Evolutionary conservation across 2,113 vertebrate species (phyloP), one percentile per base, ranked within the genome.

Genomic region (Ciconia maguari): DNA sequence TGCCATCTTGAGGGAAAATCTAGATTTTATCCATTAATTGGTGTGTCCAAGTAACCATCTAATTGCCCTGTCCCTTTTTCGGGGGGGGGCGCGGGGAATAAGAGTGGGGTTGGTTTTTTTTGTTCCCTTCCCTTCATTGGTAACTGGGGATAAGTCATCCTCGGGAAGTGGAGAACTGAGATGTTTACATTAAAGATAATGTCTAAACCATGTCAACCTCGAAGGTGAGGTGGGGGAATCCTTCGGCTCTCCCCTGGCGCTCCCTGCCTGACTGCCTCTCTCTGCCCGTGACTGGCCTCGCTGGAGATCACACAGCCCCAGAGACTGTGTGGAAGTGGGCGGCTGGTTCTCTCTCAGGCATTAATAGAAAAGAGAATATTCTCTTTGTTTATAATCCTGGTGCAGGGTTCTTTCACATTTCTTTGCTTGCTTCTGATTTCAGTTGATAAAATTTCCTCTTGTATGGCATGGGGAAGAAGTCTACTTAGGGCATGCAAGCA

Each of bases 21-120:
- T 69, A 16, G 9, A 78, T 75, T 93, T 90, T 13, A 41, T 55
- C 14, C 29, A 24, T 72, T 66, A 72, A 49, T 48, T 83, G 32
- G 10, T 55, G 10, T 61, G n/a, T 38, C 41, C 22, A 72, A 77
- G 22, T 27, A 77, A 27, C 3, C 9, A 19, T 21, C 25, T 38
- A 66, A 65, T 58, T 83, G 21, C 3, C 4, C 15, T 16, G 17
- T 29, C 4, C 22, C 14, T 20, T 18, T 12, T 10, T 13, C 9
- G 4, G 13, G 4, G 2, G 19, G 4, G 2, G 38, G 38, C 38
- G 38, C 38, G 9, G 38, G 9, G 9, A 38, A 38, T 48, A 55
- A 64, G 2, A 1, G 5, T 0, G 1, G 6, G 3, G 5, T 22
- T 64, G 11, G 1, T 1, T 1, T 16, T 41, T 77, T 81, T 42